A percentile compares a stretch with the other conserved stretches of the same genome.
Conservation (phyloP, 1,140 invertebrate genomes). For the Pachypeltis micranthus region DNA sequence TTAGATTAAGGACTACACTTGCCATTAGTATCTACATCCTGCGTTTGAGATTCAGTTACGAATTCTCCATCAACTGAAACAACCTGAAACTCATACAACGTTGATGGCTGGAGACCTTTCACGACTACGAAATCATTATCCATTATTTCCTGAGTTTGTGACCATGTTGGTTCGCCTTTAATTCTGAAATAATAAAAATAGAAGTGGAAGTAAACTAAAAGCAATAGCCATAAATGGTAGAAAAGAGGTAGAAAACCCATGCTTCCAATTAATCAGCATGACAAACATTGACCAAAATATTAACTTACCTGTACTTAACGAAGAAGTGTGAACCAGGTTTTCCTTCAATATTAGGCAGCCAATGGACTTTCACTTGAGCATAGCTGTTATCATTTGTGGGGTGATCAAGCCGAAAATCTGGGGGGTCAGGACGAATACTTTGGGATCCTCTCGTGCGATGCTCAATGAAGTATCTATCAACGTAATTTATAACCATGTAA, state of each 20-base stretch:
- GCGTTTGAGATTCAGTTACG: slow-evolving; percentile 52
- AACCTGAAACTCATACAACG: slow-evolving; percentile 76
- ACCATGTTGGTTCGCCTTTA: slow-evolving; percentile 49
- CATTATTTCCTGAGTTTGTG: slow-evolving; percentile 48
- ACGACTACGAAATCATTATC: slow-evolving; percentile 63
- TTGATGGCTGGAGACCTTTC: slow-evolving; percentile 67
- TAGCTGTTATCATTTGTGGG: slow-evolving; percentile 58
- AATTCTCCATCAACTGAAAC: slow-evolving; percentile 84
- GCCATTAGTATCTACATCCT: slow-evolving; percentile 76
- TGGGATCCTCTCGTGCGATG: slow-evolving; percentile 48
- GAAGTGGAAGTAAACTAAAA: not conserved
- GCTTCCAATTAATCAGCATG: not conserved
- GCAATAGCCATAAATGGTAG: slow-evolving; percentile 5
- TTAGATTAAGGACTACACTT: too few relatives aligned
- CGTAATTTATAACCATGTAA: slow-evolving; percentile 18
- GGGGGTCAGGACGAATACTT: slow-evolving; percentile 55
- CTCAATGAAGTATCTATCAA: slow-evolving; percentile 61
- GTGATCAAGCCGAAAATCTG: slow-evolving; percentile 58
- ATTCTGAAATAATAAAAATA: slow-evolving; percentile 34
- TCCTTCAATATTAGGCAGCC: slow-evolving; percentile 62
- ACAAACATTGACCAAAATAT: not conserved
- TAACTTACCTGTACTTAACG: slow-evolving; percentile 59
- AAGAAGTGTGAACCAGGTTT: slow-evolving; percentile 77
- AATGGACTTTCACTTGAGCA: slow-evolving; percentile 64
- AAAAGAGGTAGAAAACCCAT: not conserved